Evolutionary conservation across 2,113 vertebrate genomes (phyloP).

Genomic region (Bambusicola thoracicus): DNA sequence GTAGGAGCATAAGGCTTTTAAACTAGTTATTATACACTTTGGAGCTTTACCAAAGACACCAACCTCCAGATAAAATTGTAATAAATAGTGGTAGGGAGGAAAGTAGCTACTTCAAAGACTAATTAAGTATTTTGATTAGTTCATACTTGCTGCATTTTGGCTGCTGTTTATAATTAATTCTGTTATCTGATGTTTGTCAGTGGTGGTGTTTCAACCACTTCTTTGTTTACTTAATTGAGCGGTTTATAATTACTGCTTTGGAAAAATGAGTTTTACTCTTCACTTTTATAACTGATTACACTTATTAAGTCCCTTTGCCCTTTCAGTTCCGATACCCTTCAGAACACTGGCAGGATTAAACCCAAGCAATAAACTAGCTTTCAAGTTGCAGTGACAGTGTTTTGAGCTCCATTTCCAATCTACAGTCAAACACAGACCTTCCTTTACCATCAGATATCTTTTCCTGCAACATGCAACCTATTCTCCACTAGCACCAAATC

Average conservation of each 20-base stretch:
- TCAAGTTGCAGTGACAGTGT: accelerated
- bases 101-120: slow-evolving; percentile 49
- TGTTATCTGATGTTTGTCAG: slow-evolving; percentile 48
- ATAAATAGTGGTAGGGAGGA: slow-evolving; percentile 32
- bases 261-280: not conserved
- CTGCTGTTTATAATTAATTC: slow-evolving; percentile 59
- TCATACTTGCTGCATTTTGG: not conserved
- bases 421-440: not conserved
- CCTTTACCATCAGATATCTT: not conserved
- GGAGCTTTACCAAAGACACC: slow-evolving; percentile 51
- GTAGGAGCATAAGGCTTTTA: slow-evolving; percentile 36
- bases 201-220: not conserved
- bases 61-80: slow-evolving; percentile 38
- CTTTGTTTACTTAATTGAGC: slow-evolving; percentile 57
- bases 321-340: not conserved
- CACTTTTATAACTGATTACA: not conserved
- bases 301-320: slow-evolving; percentile 19
- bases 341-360: not conserved
- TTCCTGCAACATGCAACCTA: not conserved
- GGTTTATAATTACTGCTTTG: slow-evolving; percentile 30
- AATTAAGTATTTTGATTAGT: slow-evolving; percentile 67
- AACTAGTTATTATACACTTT: slow-evolving; percentile 43
- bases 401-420: not conserved
- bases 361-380: not conserved
- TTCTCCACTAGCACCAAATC: not conserved